These are phyloP conservation scores for Acanthosepion esculentum DNA, from an alignment of 2,888 invertebrate genomes.

Conservation along the genomic window DNA sequence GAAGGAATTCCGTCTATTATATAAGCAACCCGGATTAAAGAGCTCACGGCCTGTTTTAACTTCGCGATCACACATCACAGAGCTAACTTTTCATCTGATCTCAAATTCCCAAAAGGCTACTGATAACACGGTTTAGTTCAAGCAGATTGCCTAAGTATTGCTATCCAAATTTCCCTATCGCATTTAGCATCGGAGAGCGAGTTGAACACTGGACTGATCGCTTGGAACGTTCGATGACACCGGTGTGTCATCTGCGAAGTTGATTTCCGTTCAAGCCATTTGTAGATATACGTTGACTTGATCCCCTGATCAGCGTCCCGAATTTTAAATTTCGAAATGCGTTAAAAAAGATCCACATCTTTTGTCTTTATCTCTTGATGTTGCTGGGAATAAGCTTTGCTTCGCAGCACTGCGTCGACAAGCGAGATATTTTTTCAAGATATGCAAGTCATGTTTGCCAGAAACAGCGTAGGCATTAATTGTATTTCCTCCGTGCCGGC, in stretches of 20 bases:
- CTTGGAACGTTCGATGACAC: neutral
- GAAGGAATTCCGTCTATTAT: neutral
- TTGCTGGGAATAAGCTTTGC: neutral
- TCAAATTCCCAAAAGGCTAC: neutral
- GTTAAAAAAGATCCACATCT: neutral
- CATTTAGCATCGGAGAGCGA: neutral
- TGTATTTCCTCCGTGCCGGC: neutral
- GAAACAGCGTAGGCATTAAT: neutral
- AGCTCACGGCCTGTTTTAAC: neutral
- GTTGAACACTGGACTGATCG: neutral
- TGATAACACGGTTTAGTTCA: neutral
- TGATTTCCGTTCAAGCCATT: neutral
- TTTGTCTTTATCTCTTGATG: neutral
- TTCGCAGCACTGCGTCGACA: neutral
- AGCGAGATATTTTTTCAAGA: neutral
- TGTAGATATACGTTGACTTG: conserved; percentile 12
- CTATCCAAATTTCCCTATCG: neutral
- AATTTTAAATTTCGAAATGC: neutral
- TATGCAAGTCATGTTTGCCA: neutral
- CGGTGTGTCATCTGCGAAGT: neutral
- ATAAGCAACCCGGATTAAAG: conserved; percentile 8
- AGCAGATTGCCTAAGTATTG: neutral
- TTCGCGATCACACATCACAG: neutral
- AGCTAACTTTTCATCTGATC: conserved; percentile 14
- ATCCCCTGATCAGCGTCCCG: neutral